These are phyloP conservation scores for Zaprionus ghesquierei DNA, from an alignment of 1,140 invertebrate genomes.

Conservation along the genomic window DNA sequence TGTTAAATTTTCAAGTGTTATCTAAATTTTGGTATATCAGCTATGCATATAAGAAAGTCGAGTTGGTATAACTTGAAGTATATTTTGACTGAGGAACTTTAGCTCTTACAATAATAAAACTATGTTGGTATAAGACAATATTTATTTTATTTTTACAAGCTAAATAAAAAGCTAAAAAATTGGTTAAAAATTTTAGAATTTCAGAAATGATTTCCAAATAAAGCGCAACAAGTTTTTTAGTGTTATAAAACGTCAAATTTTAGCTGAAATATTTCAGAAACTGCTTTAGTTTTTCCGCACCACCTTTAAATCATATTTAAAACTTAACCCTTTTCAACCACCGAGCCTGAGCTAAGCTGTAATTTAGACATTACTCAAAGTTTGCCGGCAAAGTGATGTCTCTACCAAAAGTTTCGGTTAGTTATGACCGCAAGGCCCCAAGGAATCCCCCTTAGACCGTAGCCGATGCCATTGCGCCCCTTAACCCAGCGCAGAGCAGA, in stretches of 20 bases:
- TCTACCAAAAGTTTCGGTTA: slow-evolving; percentile 37
- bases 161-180: too few species aligned
- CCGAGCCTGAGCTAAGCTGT: slow-evolving; percentile 8
- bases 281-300: background rate
- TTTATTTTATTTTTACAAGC: too few species aligned
- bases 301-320: background rate
- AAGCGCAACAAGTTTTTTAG: background rate
- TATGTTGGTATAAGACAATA: background rate
- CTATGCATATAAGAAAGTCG: background rate
- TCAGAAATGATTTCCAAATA: too few species aligned
- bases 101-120: background rate
- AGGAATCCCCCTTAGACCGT: slow-evolving; percentile 10
- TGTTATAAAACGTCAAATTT: background rate
- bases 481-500: slow-evolving; percentile 14
- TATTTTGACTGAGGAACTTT: background rate
- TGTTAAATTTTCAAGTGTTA: slow-evolving; percentile 25
- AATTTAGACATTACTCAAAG: slow-evolving; percentile 74
- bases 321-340: background rate
- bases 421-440: slow-evolving; percentile 34
- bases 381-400: slow-evolving; percentile 54
- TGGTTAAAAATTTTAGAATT: too few species aligned
- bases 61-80: background rate
- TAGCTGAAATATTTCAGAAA: background rate
- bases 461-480: background rate
- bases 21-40: background rate